These are phyloP conservation scores for Lucilia cuprina DNA, from an alignment of 1,140 invertebrate species.

Conservation along the genomic window DNA sequence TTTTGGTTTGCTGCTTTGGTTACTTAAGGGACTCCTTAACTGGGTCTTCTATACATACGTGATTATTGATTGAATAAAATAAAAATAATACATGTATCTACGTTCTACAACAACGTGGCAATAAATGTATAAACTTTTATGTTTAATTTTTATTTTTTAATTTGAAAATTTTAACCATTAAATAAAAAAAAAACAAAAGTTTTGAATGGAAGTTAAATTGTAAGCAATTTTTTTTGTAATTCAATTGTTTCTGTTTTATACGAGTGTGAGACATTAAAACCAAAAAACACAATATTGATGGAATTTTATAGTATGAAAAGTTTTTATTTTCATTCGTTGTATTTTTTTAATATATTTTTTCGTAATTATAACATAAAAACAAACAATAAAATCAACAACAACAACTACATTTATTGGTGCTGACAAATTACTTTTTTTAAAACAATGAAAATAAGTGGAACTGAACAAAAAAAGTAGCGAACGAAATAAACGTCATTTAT, in stretches of 20 bases:
- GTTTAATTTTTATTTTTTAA: not conserved
- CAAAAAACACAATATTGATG: not conserved
- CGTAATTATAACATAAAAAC: conserved; percentile 1
- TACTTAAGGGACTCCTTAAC: no score
- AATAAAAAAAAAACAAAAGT: not conserved
- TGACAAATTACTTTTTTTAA: not conserved
- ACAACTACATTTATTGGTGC: not conserved
- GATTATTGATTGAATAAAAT: no score
- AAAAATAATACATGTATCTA: no score
- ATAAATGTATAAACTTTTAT: no score
- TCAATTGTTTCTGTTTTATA: not conserved
- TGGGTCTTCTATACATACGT: no score
- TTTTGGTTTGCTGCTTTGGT: no score
- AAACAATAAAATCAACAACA: not conserved
- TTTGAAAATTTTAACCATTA: not conserved
- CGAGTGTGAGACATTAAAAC: not conserved
- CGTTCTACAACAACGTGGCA: no score
- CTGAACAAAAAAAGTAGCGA: not conserved
- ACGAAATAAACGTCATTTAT: conserved; percentile 12
- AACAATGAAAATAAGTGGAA: not conserved
- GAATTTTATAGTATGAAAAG: not conserved
- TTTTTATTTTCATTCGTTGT: not conserved
- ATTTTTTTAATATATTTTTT: not conserved
- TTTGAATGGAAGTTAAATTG: not conserved
- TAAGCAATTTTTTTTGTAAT: not conserved